phyloP scores from a whole-genome alignment of 2,888 invertebrate species.

The Leptinotarsa juncta region DNA sequence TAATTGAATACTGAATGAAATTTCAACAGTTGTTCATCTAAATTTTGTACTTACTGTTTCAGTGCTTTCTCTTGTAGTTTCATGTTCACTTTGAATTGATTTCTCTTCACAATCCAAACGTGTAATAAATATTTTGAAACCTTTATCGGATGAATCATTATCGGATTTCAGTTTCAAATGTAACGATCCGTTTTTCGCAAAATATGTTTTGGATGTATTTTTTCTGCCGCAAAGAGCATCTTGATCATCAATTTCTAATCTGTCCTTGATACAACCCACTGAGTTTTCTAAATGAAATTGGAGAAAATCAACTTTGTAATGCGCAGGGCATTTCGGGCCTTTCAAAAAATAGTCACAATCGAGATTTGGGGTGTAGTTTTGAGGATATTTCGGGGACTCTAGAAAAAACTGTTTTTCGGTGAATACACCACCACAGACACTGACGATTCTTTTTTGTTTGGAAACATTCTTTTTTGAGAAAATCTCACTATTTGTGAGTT shows the following conservation, averaged over 20 bases:
- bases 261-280: slow-evolving; percentile 67
- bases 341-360: slow-evolving; percentile 68
- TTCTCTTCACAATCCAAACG: slow-evolving; percentile 56
- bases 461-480: no score
- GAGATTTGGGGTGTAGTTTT: slow-evolving; percentile 63
- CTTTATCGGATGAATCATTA: slow-evolving; percentile 57
- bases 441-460: neutral
- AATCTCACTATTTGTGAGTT: neutral
- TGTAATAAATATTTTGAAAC: slow-evolving; percentile 69
- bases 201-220: slow-evolving; percentile 66
- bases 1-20: no score
- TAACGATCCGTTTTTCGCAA: slow-evolving; percentile 66
- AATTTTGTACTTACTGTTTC: slow-evolving; percentile 20
- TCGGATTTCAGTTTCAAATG: slow-evolving; percentile 67
- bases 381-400: slow-evolving; percentile 69
- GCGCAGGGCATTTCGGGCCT: slow-evolving; percentile 67
- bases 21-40: no score
- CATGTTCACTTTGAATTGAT: neutral
- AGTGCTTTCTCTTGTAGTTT: slow-evolving; percentile 24
- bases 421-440: slow-evolving; percentile 63
- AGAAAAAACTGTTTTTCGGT: slow-evolving; percentile 67
- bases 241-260: slow-evolving; percentile 66
- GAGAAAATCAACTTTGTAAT: slow-evolving; percentile 69
- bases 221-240: slow-evolving; percentile 68
- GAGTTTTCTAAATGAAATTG: slow-evolving; percentile 69